Evolutionary conservation across 2,113 vertebrate genomes (phyloP), one percentile per base, ranked within the genome.

Genomic region (Urocynchramus pylzowi): DNA sequence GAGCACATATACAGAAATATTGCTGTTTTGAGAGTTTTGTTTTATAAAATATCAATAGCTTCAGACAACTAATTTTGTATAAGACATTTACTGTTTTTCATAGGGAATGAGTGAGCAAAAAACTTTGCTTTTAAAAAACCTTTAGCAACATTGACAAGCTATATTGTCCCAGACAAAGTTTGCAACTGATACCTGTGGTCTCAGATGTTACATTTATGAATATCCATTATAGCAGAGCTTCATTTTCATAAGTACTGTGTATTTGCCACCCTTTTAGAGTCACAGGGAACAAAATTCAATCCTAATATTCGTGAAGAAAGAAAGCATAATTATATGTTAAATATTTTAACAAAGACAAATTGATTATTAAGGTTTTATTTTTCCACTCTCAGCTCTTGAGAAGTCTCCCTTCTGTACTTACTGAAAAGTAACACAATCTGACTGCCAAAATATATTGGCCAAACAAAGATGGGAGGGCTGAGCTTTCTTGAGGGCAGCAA

Each of bases 401-500:
- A 91, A 91, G 73, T 69, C 82, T 35, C 22, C 35, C 7, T 83
- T 91, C 67, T 88, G 50, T 74, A 83, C 54, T 80, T 83, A 63
- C 24, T 49, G 47, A 80, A 82, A 80, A 86, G 17, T 70, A 74
- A 76, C 90, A 80, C 47, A 81, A 30, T 90, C 64, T 87, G 63
- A 52, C 16, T 59, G 7, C 39, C 82, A 86, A 84, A 93, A 86
- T 28, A 26, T 31, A 41, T 64, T 91, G 78, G 71, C 93, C 60
- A 90, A 92, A 54, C 52, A 93, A 78, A 63, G 56, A 56, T 45
- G 84, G 31, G 70, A 83, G 77, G 54, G 35, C 52, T 83, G 52
- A 93, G 60, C 57, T 94, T 87, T 90, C 76, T 90, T 47, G 63
- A 67, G 64, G 85, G 31, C 68, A 96, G 75, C 71, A 71, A 84